Evolutionary conservation across 2,888 invertebrate genomes (phyloP), one percentile per base, ranked within the genome.

Genomic region (Lordiphosa andalusiaca): DNA sequence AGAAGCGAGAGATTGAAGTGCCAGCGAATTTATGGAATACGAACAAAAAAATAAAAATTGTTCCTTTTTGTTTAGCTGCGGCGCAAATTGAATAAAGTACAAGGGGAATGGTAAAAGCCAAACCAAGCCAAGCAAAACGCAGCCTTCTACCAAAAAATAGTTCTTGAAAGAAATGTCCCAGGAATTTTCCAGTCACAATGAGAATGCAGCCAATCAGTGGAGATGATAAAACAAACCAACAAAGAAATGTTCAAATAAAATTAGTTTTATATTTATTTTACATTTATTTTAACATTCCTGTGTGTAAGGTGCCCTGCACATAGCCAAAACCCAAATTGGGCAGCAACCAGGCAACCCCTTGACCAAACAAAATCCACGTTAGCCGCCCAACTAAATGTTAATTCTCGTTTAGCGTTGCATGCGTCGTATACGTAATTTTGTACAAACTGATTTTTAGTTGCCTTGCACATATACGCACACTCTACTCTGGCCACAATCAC

Each of bases 1-100:
- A 39, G 39, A 10, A 10, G 16, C 25, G 13, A 21, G 35, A 30
- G 73, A 83, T 77, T 77, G 76, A 77, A 77, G 76, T 77, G 84
- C 81, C 80, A 73, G 84, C 65, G 63, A 84, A 78, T 78, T 82
- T 84, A 84, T 78, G 82, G 72, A 82, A 84, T 84, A 84, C 75
- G 65, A 56, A 69, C 63, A 64, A 64, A 30, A 25, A 25, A 16
- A 16, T 1, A 16, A 16, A 30, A 30, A 9, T 30, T 67, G 67
- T 52, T 59, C 69, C 58, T 65, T 68, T 62, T 67, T 63, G 68
- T 63, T 68, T 67, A 57, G 68, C 65, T 58, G 9, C 46, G 53
- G 66, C 62, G 82, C 70, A 80, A 80, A 80, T 80, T 84, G 83
- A 80, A 80, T 84, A 78, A 72, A 80, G 66, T 59, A 77, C 82